These are phyloP conservation scores for Neosalanx taihuensis DNA, from an alignment of 2,797 vertebrate species.

Conservation along the genomic window DNA sequence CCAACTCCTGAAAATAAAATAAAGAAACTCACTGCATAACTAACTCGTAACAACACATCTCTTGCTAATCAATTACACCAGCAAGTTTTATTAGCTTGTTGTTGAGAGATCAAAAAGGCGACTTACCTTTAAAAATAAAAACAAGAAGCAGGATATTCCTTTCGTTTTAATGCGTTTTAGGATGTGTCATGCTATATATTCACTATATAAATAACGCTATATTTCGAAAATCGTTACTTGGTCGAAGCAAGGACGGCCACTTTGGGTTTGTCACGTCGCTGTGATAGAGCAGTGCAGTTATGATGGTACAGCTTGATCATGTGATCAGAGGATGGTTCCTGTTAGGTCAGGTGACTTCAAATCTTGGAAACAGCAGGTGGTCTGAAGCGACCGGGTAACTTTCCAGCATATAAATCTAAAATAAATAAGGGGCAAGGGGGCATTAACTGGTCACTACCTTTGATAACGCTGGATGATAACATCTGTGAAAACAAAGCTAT, in stretches of 20 bases:
- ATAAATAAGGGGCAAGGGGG: too few species aligned
- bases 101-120: neutral
- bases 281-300: too few species aligned
- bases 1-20: too few species aligned
- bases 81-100: neutral
- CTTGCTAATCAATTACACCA: too few species aligned
- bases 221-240: too few species aligned
- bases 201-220: too few species aligned
- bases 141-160: neutral
- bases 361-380: neutral
- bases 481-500: too few species aligned
- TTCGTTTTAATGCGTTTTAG: neutral
- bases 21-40: neutral
- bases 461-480: too few species aligned
- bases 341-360: constrained; percentile 12
- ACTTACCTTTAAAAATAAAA: neutral
- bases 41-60: neutral
- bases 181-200: neutral
- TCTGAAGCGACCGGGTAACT: neutral
- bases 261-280: too few species aligned
- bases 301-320: constrained; percentile 14
- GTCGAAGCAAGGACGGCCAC: too few species aligned
- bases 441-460: too few species aligned
- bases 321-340: constrained; percentile 1
- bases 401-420: too few species aligned